Percentiles rank a stretch among this genome's conserved stretches.
These are phyloP conservation scores for Drosophila melanosoma DNA, from an alignment of 2,888 invertebrate genomes.

Conservation along the genomic window DNA sequence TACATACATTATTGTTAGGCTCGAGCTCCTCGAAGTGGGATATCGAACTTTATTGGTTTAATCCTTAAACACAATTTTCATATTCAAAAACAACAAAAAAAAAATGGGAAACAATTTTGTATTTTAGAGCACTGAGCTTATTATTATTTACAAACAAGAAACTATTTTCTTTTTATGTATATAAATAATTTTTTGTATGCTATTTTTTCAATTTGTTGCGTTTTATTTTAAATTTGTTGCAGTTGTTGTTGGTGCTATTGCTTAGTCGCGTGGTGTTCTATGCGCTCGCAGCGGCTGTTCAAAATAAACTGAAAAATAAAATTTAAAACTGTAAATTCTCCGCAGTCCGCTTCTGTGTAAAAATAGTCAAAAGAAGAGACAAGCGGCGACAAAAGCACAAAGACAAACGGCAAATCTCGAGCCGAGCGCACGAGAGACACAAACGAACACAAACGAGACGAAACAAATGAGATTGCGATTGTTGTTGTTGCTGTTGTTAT, in stretches of 20 bases:
- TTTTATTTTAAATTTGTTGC: slow-evolving; percentile 20
- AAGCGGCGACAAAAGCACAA: slow-evolving; percentile 13
- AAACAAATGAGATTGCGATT: slow-evolving; percentile 14
- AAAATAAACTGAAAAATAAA: slow-evolving; percentile 69
- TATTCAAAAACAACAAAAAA: slow-evolving; percentile 29
- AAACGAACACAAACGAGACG: slow-evolving; percentile 18
- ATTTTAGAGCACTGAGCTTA: slow-evolving; percentile 3
- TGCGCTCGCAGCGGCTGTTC: slow-evolving; percentile 73
- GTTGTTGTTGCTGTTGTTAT: slow-evolving; percentile 8
- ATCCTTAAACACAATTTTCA: slow-evolving; percentile 24
- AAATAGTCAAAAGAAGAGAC: slow-evolving; percentile 72
- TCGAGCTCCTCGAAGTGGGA: slow-evolving; percentile 6
- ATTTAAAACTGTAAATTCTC: slow-evolving; percentile 62
- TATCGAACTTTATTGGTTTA: slow-evolving; percentile 7
- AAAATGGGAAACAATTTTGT: slow-evolving; percentile 1
- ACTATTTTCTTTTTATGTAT: slow-evolving; percentile 16
- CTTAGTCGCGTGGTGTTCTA: slow-evolving; percentile 58
- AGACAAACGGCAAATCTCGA: slow-evolving; percentile 23
- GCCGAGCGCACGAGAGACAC: slow-evolving; percentile 34
- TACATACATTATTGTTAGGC: slow-evolving; percentile 39
- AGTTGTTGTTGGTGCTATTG: slow-evolving; percentile 5
- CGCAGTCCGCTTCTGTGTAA: slow-evolving; percentile 47
- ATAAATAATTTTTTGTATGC: neutral
- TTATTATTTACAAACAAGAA: slow-evolving; percentile 34
- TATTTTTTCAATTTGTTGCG: slow-evolving; percentile 17